phyloP scores from a whole-genome alignment of 2,797 vertebrate species.

The Poecilia wingei region DNA sequence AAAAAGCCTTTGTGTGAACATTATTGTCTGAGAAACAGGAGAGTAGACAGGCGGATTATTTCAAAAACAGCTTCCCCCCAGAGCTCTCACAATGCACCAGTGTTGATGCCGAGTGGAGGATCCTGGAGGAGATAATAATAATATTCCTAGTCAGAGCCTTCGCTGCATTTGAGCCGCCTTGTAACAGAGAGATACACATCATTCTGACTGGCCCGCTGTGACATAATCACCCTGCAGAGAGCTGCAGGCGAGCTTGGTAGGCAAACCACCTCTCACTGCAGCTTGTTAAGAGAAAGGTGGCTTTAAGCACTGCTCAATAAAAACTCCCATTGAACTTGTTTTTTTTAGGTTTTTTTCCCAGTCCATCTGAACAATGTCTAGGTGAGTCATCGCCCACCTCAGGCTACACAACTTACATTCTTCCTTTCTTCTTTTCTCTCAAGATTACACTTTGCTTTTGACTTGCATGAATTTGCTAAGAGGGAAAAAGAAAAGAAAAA shows the following conservation, averaged over 20 bases:
- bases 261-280: conserved; percentile 80
- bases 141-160: conserved; percentile 75
- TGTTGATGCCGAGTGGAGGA: conserved; percentile 75
- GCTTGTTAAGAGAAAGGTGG: conserved; percentile 80
- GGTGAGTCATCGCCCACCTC: conserved; percentile 76
- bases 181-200: conserved; percentile 78
- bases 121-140: conserved; percentile 79
- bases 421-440: conserved; percentile 63
- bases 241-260: conserved; percentile 79
- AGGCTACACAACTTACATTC: conserved; percentile 67
- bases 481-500: conserved; percentile 35
- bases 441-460: conserved; percentile 65
- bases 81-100: conserved; percentile 71
- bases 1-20: conserved; percentile 66
- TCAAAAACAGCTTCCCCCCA: conserved; percentile 64
- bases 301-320: conserved; percentile 76
- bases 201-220: conserved; percentile 76
- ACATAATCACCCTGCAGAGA: conserved; percentile 80
- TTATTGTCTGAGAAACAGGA: conserved; percentile 77
- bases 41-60: conserved; percentile 75
- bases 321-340: conserved; percentile 74
- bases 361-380: conserved; percentile 72
- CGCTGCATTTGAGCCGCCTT: conserved; percentile 72
- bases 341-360: conserved; percentile 7
- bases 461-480: conserved; percentile 71